Conservation (phyloP, 2,797 vertebrate genomes). For the Crocodylus rhombifer region DNA sequence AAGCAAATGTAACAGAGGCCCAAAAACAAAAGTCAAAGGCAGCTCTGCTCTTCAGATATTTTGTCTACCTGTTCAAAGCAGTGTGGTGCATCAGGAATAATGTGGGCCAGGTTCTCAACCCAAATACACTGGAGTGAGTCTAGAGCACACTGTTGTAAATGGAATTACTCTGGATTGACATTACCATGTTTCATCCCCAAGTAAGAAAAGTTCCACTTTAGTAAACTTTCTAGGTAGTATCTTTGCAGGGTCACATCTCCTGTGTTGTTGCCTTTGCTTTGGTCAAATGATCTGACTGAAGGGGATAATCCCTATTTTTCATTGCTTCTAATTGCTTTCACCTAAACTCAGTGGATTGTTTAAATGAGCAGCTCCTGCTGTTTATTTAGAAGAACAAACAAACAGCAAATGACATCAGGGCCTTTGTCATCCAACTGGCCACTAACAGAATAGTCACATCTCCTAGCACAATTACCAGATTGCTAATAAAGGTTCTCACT, state of each 20-base stretch:
- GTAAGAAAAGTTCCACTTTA: neutral
- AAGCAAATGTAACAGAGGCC: constrained; percentile 27
- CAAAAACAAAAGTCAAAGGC: constrained; percentile 69
- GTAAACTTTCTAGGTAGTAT: neutral
- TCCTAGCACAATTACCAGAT: neutral
- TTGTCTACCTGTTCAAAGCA: constrained; percentile 64
- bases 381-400: constrained; percentile 20
- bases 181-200: neutral
- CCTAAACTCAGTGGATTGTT: neutral
- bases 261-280: neutral
- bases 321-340: neutral
- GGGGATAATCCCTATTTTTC: neutral
- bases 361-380: neutral
- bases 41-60: constrained; percentile 57
- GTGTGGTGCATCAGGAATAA: constrained; percentile 58
- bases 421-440: constrained; percentile 5
- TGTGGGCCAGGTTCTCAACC: constrained; percentile 56
- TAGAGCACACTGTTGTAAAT: constrained; percentile 44
- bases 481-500: constrained; percentile 39
- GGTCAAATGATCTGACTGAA: neutral
- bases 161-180: constrained; percentile 33
- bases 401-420: constrained; percentile 5
- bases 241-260: no score
- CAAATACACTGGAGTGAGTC: neutral
- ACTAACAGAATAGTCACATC: neutral